Conservation (phyloP, 92 coral and sea anemone species). For the Epizoanthus rinbou region DNA sequence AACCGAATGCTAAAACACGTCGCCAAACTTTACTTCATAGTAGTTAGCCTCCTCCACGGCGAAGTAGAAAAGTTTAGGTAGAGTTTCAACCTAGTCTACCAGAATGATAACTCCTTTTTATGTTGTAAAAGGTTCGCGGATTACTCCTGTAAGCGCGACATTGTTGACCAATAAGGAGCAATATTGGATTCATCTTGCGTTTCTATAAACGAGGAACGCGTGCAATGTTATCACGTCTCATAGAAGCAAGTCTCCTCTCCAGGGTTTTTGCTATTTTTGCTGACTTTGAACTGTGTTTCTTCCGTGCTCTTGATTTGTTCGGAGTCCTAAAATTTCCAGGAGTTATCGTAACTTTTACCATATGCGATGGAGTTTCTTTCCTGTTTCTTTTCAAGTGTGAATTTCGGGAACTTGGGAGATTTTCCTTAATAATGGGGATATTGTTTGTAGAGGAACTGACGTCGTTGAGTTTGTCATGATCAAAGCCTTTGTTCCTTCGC, state of each 20-base stretch:
- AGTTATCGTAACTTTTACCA: neutral
- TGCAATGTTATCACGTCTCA: slow-evolving; percentile 16
- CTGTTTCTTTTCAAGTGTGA: neutral
- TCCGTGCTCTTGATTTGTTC: neutral
- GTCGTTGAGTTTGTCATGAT: neutral
- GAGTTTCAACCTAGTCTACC: too few relatives aligned
- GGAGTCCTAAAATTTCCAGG: neutral
- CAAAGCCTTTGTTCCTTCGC: neutral
- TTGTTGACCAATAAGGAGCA: too few relatives aligned
- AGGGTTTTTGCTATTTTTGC: neutral
- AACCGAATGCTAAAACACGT: too few relatives aligned
- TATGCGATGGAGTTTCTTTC: neutral
- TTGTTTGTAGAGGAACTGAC: neutral
- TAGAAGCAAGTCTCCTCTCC: neutral
- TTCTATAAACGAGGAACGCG: neutral
- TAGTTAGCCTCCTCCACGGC: too few relatives aligned
- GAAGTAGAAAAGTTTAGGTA: too few relatives aligned
- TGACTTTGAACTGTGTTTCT: neutral
- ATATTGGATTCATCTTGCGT: neutral
- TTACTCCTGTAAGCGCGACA: too few relatives aligned
- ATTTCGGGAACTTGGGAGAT: neutral
- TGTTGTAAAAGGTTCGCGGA: too few relatives aligned
- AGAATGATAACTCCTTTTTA: too few relatives aligned
- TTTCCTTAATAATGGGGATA: too few relatives aligned
- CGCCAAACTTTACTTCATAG: too few relatives aligned